Conservation (phyloP, 2,888 invertebrate species). For the Ochlodes sylvanus region DNA sequence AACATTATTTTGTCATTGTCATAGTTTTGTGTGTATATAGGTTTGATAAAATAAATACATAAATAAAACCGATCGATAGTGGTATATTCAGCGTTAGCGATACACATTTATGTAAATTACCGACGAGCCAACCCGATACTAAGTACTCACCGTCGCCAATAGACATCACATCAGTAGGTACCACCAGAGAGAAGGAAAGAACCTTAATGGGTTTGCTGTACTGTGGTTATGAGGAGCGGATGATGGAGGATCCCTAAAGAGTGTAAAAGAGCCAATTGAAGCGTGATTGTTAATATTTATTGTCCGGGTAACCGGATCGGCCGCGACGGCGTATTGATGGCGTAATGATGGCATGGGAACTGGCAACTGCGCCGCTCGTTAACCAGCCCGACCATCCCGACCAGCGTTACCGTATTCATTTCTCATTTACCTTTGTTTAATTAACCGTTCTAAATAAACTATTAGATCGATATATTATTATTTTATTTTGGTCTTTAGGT, state of each 20-base stretch:
- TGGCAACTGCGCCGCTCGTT: constrained; percentile 13
- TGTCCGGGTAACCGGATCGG: constrained; percentile 44
- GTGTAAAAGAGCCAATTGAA: constrained; percentile 22
- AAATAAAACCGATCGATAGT: no score
- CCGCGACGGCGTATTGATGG: constrained; percentile 59
- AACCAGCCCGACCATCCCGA: not conserved
- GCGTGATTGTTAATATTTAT: constrained; percentile 32
- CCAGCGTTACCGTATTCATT: constrained; percentile 1
- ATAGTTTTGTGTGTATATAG: no score
- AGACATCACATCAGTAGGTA: no score
- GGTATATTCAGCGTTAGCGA: no score
- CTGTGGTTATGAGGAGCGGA: not conserved
- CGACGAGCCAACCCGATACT: no score
- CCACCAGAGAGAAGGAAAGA: no score
- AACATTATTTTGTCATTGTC: no score
- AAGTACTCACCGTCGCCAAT: no score
- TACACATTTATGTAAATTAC: no score
- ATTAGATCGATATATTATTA: not conserved
- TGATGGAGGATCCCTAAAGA: not conserved
- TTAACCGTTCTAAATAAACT: not conserved
- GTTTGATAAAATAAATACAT: no score
- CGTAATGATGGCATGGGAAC: constrained; percentile 50
- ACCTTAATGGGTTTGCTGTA: no score
- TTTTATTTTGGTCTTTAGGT: no score
- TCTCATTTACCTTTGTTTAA: not conserved